Evolutionary conservation across 2,888 invertebrate species (phyloP).

Genomic region (Rhagium mordax): DNA sequence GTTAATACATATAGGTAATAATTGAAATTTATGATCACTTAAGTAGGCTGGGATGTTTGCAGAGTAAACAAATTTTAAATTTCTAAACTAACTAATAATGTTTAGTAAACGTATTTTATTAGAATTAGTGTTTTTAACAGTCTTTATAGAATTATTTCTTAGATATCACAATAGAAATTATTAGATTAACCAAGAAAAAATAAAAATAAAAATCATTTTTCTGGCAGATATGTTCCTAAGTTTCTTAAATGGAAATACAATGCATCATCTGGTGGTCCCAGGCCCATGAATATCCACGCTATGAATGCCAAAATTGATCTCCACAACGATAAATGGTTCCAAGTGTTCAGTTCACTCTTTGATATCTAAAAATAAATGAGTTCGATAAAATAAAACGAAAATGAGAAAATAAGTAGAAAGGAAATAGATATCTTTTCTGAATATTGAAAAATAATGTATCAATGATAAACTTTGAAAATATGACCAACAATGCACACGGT

Average conservation of each 20-base stretch:
- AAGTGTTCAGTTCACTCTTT: slow-evolving; percentile 73
- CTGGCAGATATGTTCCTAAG: slow-evolving; percentile 63
- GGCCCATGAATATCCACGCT: slow-evolving; percentile 74
- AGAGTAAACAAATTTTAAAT: too few relatives aligned
- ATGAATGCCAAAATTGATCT: slow-evolving; percentile 74
- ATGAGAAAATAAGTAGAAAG: too few relatives aligned
- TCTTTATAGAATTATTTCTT: slow-evolving; percentile 29
- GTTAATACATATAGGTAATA: too few relatives aligned
- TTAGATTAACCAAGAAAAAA: slow-evolving; percentile 16
- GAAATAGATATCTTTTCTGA: too few relatives aligned
- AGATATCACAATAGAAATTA: slow-evolving; percentile 28
- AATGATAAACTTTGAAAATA: too few relatives aligned
- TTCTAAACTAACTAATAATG: background rate
- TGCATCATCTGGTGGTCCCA: slow-evolving; percentile 72
- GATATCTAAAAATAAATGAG: slow-evolving; percentile 70
- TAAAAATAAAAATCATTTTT: slow-evolving; percentile 52
- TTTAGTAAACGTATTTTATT: slow-evolving; percentile 8
- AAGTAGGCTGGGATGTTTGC: too few relatives aligned
- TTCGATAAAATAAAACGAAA: slow-evolving; percentile 31
- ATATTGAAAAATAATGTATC: too few relatives aligned
- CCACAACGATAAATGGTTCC: slow-evolving; percentile 77
- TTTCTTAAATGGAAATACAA: slow-evolving; percentile 71
- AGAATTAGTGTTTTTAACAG: slow-evolving; percentile 19
- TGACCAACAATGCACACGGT: too few relatives aligned
- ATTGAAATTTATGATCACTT: too few relatives aligned